Evolutionary conservation across 2,113 vertebrate genomes (phyloP), one percentile per base, ranked within the genome.

Genomic region (Oncorhynchus masou): DNA sequence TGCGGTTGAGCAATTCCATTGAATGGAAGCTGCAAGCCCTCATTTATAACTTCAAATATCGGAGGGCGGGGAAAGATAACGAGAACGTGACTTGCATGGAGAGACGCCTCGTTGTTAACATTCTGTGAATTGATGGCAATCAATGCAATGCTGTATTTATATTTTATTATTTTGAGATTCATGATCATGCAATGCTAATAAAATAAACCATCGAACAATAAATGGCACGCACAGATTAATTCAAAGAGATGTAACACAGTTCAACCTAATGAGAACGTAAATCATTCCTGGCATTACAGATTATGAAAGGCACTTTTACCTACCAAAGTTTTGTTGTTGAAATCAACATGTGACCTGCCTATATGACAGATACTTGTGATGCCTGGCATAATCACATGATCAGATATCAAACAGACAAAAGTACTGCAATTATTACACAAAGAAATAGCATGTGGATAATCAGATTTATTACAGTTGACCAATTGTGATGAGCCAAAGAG

Each of bases 31-130:
- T 9, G 79, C 57, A 15, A 34, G 1, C 5, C 12, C 29, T 73
- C 0, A 8, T 88, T 91, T 89, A 87, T 90, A 83, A 77, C 49
- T 59, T 20, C 13, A 4, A 29, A 68, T 2, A 51, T 29, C 9
- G 24, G 67, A 31, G 78, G 78, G 70, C 62, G 8, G 77, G 79
- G 81, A 51, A n/a, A 64, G 13, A n/a, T 27, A 60, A 27, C 8
- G 16, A 54, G 2, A 51, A 59, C 31, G 19, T 39, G 29, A 39
- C 31, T 39, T 20, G 4, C 67, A 68, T 68, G 31, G 5, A 27
- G 9, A 20, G 20, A 68, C 19, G 67, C 67, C 31, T 34, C 22
- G 5, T 3, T 68, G 31, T 68, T 22, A 7, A 11, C 16, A 20
- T 11, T 62, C n/a, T 62, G 59, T 22, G 5, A 62, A 62, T 5